A percentile compares a stretch with the other conserved stretches of the same genome.
phyloP scores from a whole-genome alignment of 2,113 vertebrate genomes.

The Phoenicopterus ruber region DNA sequence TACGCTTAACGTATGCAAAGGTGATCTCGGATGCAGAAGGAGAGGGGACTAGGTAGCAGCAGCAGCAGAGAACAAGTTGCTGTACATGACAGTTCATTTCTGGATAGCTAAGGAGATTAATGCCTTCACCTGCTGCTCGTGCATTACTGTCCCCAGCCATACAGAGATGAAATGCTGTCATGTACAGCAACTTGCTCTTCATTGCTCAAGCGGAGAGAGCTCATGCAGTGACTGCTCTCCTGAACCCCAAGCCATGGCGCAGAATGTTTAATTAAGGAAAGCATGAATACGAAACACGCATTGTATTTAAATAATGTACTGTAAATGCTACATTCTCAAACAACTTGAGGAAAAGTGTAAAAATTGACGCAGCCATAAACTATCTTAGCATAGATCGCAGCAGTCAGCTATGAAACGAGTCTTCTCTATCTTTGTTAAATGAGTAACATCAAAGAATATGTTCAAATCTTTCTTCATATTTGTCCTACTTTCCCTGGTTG shows the following conservation, averaged over 20 bases:
- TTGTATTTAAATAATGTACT: conserved; percentile 9
- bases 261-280: conserved; percentile 47
- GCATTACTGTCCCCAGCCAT: conserved; percentile 33
- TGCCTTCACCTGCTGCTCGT: conserved; percentile 30
- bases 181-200: conserved; percentile 31
- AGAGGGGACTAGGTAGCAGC: not conserved
- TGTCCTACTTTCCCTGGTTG: not conserved
- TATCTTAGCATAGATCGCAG: not conserved
- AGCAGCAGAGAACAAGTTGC: conserved; percentile 28
- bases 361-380: not conserved
- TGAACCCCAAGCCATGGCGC: not conserved
- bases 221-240: not conserved
- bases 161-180: conserved; percentile 58
- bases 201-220: conserved; percentile 7
- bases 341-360: not conserved
- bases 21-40: not conserved
- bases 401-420: not conserved
- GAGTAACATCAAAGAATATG: not conserved
- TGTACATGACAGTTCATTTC: conserved; percentile 57
- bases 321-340: not conserved
- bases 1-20: not conserved
- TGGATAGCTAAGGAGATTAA: conserved; percentile 58
- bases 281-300: not conserved
- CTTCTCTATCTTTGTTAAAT: not conserved
- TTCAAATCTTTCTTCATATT: not conserved